Evolutionary conservation across 2,888 invertebrate species (phyloP).

Genomic region (Acholoe squamosa): DNA sequence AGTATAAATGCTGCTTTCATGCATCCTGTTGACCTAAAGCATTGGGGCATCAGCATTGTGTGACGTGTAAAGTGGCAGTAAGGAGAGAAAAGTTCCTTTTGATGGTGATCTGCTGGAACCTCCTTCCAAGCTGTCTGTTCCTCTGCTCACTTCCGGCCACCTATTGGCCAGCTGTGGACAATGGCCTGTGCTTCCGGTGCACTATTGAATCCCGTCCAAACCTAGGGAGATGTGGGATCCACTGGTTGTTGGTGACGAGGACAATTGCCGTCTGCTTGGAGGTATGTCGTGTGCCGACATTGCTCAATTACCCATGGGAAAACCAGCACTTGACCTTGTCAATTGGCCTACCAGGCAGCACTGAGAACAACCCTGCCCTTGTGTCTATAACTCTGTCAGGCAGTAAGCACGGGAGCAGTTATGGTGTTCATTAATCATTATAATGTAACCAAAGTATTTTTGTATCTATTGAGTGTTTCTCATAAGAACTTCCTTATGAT

Average conservation of each 20-base stretch:
- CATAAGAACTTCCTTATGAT: too few species aligned
- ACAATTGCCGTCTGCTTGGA: not conserved
- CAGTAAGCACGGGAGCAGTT: too few species aligned
- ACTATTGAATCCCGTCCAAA: not conserved
- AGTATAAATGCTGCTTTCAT: too few species aligned
- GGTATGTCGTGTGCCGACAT: not conserved
- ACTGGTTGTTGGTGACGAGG: not conserved
- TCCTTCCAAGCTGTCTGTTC: not conserved
- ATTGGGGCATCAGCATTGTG: too few species aligned
- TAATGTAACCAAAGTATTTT: too few species aligned
- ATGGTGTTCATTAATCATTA: too few species aligned
- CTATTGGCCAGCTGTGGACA: not conserved
- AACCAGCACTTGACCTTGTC: not conserved
- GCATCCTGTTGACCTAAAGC: too few species aligned
- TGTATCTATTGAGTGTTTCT: too few species aligned
- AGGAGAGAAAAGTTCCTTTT: not conserved
- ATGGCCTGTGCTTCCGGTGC: not conserved
- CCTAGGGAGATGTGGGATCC: not conserved
- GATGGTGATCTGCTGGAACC: not conserved
- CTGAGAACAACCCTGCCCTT: not conserved
- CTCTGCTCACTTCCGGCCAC: conserved; percentile 10
- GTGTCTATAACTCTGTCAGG: not conserved
- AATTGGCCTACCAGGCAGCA: not conserved
- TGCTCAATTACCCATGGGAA: not conserved
- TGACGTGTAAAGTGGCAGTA: too few species aligned